phyloP scores from a whole-genome alignment of 2,888 invertebrate genomes.

The Luperina nickerlii region DNA sequence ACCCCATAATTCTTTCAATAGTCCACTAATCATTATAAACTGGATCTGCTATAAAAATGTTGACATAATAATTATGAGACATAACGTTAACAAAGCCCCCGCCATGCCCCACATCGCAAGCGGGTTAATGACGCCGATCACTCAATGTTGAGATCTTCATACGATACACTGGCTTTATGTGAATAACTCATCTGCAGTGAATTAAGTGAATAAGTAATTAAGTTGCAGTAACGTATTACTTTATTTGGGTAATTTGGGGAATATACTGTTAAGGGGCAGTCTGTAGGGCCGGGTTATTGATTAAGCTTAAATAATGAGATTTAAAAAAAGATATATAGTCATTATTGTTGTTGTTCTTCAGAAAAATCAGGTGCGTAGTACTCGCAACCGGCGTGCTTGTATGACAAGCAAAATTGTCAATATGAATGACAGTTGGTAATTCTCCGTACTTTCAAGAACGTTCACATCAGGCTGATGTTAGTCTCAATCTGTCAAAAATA shows the following conservation, averaged over 20 bases:
- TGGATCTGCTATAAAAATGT: slow-evolving; percentile 56
- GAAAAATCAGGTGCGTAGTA: background rate
- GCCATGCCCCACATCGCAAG: slow-evolving; percentile 74
- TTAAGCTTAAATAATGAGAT: slow-evolving; percentile 7
- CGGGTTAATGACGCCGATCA: slow-evolving; percentile 78
- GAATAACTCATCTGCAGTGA: slow-evolving; percentile 69
- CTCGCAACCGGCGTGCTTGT: background rate
- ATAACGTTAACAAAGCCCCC: slow-evolving; percentile 69
- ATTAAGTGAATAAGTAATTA: slow-evolving; percentile 76
- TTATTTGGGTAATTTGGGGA: slow-evolving; percentile 64
- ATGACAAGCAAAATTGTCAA: too few species aligned
- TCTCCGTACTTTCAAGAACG: too few species aligned
- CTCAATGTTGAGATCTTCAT: slow-evolving; percentile 81
- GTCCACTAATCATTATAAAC: slow-evolving; percentile 40
- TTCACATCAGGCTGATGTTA: too few species aligned
- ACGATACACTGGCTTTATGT: slow-evolving; percentile 73
- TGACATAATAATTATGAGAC: slow-evolving; percentile 73
- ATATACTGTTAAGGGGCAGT: slow-evolving; percentile 47
- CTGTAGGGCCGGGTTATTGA: slow-evolving; percentile 23
- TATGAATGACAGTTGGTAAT: too few species aligned
- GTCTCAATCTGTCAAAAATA: too few species aligned
- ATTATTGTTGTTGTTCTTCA: background rate
- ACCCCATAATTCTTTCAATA: background rate
- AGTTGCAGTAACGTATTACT: slow-evolving; percentile 62
- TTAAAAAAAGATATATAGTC: background rate